Evolutionary conservation across 1,140 invertebrate species (phyloP), one percentile per base, ranked within the genome.

Genomic region (Chlorops oryzae): DNA sequence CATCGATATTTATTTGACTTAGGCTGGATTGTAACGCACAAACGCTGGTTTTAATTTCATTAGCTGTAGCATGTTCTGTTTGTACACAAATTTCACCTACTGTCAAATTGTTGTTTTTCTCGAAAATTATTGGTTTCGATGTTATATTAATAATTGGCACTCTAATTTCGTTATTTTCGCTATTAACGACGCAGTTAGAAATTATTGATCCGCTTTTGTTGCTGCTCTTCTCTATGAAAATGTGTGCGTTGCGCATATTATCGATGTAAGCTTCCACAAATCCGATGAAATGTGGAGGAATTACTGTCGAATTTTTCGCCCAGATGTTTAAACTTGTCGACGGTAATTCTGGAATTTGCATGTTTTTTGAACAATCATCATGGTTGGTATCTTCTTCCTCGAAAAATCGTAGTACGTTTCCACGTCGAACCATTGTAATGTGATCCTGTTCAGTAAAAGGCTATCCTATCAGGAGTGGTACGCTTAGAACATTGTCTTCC

Each of bases 381-480:
- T 17, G 20, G 12, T 23, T 23, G 18, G 15, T 22, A 2, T 21
- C 15, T 21, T 25, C 15, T 15, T 42, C 40, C 20, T 42, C 40
- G 25, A 42, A 42, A 13, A 42, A 22, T 12, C 40, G 40, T 13
- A 42, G 6, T 10, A n/a, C 25, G 7, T 42, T 42, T 18, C 40
- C 40, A 9, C 40, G 40, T 7, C 22, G 17, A 22, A 41, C 40
- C 17, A 41, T 41, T n/a, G 40, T 42, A 10, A 42, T 42, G 40
- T 42, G 23, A 23, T 42, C 40, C 10, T 42, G 22, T 42, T 42
- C 40, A 15, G 40, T 42, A 24, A 42, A 42, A 3, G 40, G 40
- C n/a, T 42, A n/a, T 42, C 40, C 40, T 13, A 42, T 22, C 22
- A 42, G 15, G 15, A 42, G 22, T 23, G 40, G 40, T 23, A 42